Conservation (phyloP, 2,797 vertebrate species). For the Microhierax caerulescens region DNA sequence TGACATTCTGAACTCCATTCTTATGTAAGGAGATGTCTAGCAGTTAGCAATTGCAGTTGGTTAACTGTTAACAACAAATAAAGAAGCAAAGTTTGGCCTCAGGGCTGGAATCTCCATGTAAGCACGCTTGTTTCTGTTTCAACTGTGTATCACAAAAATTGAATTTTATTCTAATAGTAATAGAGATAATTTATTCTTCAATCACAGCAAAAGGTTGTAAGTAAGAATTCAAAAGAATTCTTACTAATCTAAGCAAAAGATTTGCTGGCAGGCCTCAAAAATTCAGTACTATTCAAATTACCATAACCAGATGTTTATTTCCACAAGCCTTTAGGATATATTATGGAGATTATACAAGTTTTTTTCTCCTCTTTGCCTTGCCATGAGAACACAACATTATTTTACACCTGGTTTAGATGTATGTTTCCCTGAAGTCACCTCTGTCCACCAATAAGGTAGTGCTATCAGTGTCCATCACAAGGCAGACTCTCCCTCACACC, state of each 20-base stretch:
- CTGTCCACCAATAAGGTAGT: neutral
- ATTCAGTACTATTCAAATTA: neutral
- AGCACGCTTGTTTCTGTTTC: neutral
- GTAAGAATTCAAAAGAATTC: neutral
- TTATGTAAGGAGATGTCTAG: neutral
- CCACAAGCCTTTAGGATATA: neutral
- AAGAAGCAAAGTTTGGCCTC: neutral
- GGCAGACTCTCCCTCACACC: neutral
- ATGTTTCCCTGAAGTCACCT: neutral
- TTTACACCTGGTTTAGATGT: neutral
- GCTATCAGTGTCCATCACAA: neutral
- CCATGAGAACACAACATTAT: neutral
- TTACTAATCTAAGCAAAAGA: neutral
- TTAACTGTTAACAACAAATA: neutral
- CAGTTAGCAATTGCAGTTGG: neutral
- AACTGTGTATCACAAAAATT: neutral
- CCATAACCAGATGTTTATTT: neutral
- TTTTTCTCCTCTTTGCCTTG: neutral
- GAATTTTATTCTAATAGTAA: neutral
- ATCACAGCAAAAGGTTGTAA: neutral
- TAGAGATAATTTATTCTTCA: neutral
- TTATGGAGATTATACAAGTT: neutral
- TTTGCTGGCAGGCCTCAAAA: neutral
- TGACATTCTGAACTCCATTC: neutral
- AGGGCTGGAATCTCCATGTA: neutral